Evolutionary conservation across 2,113 vertebrate species (phyloP).

Genomic region (Colistium nudipinnis): DNA sequence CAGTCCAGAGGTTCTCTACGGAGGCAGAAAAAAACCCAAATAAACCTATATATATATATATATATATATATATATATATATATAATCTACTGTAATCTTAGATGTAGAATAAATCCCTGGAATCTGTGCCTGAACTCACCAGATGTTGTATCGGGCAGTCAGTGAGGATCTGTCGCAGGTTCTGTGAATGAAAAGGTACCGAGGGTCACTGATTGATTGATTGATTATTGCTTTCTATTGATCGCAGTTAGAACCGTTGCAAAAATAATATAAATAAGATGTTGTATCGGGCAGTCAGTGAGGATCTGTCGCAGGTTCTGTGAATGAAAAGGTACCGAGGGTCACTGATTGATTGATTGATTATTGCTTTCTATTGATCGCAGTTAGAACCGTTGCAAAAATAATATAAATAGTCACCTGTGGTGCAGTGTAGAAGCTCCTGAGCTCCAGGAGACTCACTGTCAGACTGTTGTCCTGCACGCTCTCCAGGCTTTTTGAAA

Average conservation of each 20-base stretch:
- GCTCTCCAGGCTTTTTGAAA: constrained; percentile 84
- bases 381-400: no score
- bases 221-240: no score
- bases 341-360: background rate
- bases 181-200: constrained; percentile 73
- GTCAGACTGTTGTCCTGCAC: constrained; percentile 85
- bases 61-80: no score
- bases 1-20: constrained; percentile 88
- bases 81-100: no score
- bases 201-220: background rate
- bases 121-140: constrained; percentile 81
- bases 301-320: constrained; percentile 89
- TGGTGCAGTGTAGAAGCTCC: constrained; percentile 81
- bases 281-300: constrained; percentile 88
- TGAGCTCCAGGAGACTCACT: constrained; percentile 87
- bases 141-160: constrained; percentile 89
- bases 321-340: constrained; percentile 8
- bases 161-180: constrained; percentile 87
- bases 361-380: no score
- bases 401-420: constrained; percentile 85
- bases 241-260: no score
- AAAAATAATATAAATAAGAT: no score
- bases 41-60: no score
- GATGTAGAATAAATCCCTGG: background rate
- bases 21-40: constrained; percentile 1